Conservation (phyloP, 2,888 invertebrate species). For the Selenia dentaria region DNA sequence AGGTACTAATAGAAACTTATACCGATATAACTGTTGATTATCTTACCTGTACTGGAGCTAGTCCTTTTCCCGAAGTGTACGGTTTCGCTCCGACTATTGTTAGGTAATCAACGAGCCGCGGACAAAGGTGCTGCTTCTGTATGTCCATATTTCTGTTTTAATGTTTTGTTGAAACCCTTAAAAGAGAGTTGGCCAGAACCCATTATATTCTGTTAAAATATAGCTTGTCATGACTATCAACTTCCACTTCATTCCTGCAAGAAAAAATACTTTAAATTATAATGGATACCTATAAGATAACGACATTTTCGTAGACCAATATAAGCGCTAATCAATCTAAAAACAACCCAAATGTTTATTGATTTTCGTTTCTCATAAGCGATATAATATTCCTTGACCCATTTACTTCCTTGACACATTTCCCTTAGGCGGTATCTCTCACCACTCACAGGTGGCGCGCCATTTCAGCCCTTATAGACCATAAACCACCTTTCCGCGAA, state of each 20-base stretch:
- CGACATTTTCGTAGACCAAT: too few species aligned
- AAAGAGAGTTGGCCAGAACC: constrained; percentile 45
- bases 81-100: constrained; percentile 97
- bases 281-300: too few species aligned
- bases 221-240: constrained; percentile 82
- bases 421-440: constrained; percentile 36
- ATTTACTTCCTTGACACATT: constrained; percentile 60
- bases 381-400: constrained; percentile 55
- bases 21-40: too few species aligned
- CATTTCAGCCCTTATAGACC: constrained; percentile 37
- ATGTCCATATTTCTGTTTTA: constrained; percentile 73
- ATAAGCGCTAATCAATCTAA: too few species aligned
- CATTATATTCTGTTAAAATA: constrained; percentile 71
- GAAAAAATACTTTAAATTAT: constrained; percentile 25
- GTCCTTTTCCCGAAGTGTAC: constrained; percentile 85
- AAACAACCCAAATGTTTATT: constrained; percentile 30
- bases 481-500: constrained; percentile 25
- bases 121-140: constrained; percentile 93
- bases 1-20: too few species aligned
- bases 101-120: constrained; percentile 97
- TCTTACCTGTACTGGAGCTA: constrained; percentile 91
- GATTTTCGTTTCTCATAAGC: constrained; percentile 39
- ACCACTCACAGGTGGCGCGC: constrained; percentile 28
- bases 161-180: constrained; percentile 42
- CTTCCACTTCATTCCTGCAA: constrained; percentile 51